Evolutionary conservation across 2,113 vertebrate species (phyloP), one percentile per base, ranked within the genome.

Genomic region (Burhinus bistriatus): DNA sequence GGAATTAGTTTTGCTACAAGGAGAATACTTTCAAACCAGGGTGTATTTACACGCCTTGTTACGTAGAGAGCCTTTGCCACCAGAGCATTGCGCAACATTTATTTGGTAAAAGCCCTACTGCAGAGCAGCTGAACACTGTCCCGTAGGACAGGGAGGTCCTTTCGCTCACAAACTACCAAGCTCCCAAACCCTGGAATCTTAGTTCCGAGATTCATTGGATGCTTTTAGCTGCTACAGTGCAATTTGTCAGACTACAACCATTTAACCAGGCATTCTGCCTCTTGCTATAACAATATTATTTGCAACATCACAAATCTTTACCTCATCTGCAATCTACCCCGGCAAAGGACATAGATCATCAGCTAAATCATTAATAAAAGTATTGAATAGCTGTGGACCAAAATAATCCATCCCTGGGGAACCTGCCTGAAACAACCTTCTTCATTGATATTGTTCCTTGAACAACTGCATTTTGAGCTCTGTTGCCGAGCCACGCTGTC

Each of bases 251-350:
- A 25, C 8, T 3, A n/a, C 2, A 9, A 78, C 38, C 59, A 32
- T 71, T 78, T 57, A 34, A 23, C 5, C 70, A 77, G 61, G 75
- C 83, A 55, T 22, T 32, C 54, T 68, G 55, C 80, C 77, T 75
- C 44, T 0, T 2, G 1, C 81, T 59, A 0, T 40, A 76, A 61
- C 69, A 91, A 45, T 42, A 78, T 70, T 49, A 51, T 92, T 78
- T 84, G 66, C 84, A 89, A 64, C 84, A 79, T 36, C 77, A 85
- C 89, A 95, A 59, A 82, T 89, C 93, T 79, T 82, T 36, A 40
- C 52, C 29, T 94, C 87, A 52, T 76, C 93, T 51, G 65, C 83
- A 92, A n/a, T 75, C 36, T 5, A 72, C 75, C 86, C 75, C 83
- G 55, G 83, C 76, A 40, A 65, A 89, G 83, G 65, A 55, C 69